Conservation (phyloP, 2,888 invertebrate species). For the Microdon myrmicae region DNA sequence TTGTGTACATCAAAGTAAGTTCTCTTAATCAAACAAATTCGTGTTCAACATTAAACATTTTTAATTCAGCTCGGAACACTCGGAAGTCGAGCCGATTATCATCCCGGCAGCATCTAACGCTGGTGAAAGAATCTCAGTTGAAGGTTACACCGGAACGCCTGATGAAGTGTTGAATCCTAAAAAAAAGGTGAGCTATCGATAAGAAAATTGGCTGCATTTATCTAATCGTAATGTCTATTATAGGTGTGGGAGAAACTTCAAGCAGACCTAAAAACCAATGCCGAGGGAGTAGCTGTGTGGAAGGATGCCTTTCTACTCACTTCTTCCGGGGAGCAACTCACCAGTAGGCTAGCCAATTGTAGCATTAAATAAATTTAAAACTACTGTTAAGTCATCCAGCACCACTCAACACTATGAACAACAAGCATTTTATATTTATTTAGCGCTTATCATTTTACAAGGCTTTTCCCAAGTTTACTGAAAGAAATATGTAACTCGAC, state of each 20-base stretch:
- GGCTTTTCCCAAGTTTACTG: conserved; percentile 4
- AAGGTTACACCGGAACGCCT: conserved; percentile 84
- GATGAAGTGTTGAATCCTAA: conserved; percentile 93
- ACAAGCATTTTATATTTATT: conserved; percentile 34
- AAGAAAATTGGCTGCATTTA: background rate
- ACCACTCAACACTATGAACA: conserved; percentile 26
- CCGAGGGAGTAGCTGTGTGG: conserved; percentile 83
- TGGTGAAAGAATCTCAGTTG: conserved; percentile 85
- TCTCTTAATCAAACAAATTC: background rate
- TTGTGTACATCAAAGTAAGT: conserved; percentile 85
- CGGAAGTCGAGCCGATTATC: conserved; percentile 84
- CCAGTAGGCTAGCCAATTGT: conserved; percentile 81
- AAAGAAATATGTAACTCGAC: conserved; percentile 18
- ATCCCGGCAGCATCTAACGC: conserved; percentile 80
- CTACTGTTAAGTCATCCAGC: conserved; percentile 1
- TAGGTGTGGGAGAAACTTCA: conserved; percentile 89
- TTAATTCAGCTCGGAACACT: conserved; percentile 74
- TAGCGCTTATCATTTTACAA: conserved; percentile 22
- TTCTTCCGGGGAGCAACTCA: conserved; percentile 78
- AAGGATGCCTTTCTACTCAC: conserved; percentile 81
- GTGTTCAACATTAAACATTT: conserved; percentile 5
- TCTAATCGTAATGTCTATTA: background rate
- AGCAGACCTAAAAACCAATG: conserved; percentile 78
- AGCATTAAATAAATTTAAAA: conserved; percentile 78
- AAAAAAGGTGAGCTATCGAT: conserved; percentile 85